These are phyloP conservation scores for Aphaenogaster floridana DNA, from an alignment of 1,140 invertebrate species.

Conservation along the genomic window DNA sequence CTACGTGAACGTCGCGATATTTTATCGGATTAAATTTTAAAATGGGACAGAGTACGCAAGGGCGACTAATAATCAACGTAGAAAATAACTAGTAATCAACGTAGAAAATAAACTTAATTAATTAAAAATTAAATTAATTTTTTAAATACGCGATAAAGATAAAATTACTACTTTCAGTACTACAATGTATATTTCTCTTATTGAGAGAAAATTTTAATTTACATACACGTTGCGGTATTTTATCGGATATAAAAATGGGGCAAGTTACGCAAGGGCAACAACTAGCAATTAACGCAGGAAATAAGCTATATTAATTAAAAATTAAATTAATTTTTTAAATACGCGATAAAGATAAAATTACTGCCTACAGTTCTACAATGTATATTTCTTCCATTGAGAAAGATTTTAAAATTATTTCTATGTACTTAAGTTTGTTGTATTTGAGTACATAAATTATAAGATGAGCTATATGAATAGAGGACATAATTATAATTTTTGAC, in stretches of 20 bases:
- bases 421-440: neutral
- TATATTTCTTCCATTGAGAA: neutral
- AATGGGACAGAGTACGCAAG: neutral
- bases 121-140: constrained; percentile 27
- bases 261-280: neutral
- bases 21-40: constrained; percentile 3
- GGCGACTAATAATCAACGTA: too few relatives aligned
- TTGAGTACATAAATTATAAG: neutral
- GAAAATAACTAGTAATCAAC: neutral
- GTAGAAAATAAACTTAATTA: neutral
- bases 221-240: neutral
- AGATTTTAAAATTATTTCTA: neutral
- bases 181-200: neutral
- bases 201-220: neutral
- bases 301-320: constrained; percentile 8
- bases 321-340: constrained; percentile 5
- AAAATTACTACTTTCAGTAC: neutral
- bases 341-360: neutral
- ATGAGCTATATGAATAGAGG: neutral
- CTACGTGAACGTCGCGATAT: neutral
- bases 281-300: neutral
- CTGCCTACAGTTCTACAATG: neutral
- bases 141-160: neutral
- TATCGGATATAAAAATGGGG: neutral
- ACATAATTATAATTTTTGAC: neutral